Conservation (phyloP, 2,113 vertebrate species). For the Grallaria varia region DNA sequence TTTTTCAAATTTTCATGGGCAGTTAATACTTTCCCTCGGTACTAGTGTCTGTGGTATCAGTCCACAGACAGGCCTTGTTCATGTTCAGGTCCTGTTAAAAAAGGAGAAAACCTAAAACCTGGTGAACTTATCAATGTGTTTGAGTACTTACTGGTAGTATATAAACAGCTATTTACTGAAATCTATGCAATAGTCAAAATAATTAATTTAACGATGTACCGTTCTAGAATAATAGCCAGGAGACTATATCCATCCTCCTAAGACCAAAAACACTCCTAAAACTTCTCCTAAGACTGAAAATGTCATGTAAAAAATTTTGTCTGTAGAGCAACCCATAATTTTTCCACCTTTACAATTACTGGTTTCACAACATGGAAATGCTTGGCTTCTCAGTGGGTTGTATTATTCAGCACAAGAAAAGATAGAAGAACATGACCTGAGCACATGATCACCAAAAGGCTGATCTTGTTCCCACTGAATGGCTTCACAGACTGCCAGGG, state of each 20-base stretch:
- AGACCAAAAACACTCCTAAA: not conserved
- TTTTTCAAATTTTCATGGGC: conserved; percentile 24
- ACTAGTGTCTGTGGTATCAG: not conserved
- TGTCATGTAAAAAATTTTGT: not conserved
- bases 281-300: not conserved
- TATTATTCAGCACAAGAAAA: not conserved
- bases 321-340: not conserved
- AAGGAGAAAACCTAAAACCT: not conserved
- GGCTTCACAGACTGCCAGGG: not conserved
- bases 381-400: not conserved
- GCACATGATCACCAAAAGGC: not conserved
- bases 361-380: not conserved
- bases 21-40: not conserved
- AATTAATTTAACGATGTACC: not conserved
- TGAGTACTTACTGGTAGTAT: not conserved
- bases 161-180: not conserved
- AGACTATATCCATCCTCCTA: not conserved
- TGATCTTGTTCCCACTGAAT: not conserved
- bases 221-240: not conserved
- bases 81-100: not conserved
- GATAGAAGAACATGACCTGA: not conserved
- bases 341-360: not conserved
- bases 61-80: not conserved
- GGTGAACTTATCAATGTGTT: not conserved
- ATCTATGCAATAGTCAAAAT: not conserved